Conservation (phyloP, 2,888 invertebrate species). For the Oscheius onirici region DNA sequence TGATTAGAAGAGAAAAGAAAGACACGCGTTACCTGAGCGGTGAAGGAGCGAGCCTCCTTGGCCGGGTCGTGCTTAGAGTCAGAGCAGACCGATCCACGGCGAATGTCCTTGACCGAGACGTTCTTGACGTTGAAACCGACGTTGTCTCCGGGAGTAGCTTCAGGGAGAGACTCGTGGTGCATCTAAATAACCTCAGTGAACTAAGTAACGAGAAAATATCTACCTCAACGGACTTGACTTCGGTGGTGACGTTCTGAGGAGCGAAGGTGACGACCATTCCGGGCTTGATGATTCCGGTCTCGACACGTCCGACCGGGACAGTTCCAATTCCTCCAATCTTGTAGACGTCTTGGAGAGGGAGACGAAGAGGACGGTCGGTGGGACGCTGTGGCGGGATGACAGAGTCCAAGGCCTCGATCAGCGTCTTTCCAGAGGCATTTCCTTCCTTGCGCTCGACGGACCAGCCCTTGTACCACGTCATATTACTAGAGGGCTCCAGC, state of each 20-base stretch:
- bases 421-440: conserved; percentile 90
- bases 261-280: conserved; percentile 96
- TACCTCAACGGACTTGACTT: conserved; percentile 99
- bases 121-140: conserved; percentile 99
- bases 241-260: conserved; percentile 94
- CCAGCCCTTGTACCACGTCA: conserved; percentile 95
- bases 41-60: conserved; percentile 90
- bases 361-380: conserved; percentile 95
- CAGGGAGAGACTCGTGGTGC: conserved; percentile 95
- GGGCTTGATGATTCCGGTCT: conserved; percentile 95
- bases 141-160: conserved; percentile 85
- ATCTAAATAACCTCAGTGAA: no score
- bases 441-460: conserved; percentile 91
- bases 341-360: conserved; percentile 99
- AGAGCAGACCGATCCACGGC: conserved; percentile 97
- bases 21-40: conserved; percentile 88
- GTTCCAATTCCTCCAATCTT: conserved; percentile 99
- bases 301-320: conserved; percentile 99
- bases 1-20: background rate
- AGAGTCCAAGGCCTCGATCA: conserved; percentile 95
- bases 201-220: no score
- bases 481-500: conserved; percentile 92
- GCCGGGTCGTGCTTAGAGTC: conserved; percentile 97
- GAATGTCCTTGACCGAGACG: conserved; percentile 98
- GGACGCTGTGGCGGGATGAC: conserved; percentile 94